Evolutionary conservation across 2,888 invertebrate species (phyloP), one percentile per base, ranked within the genome.

Genomic region (Agrotis clavis): DNA sequence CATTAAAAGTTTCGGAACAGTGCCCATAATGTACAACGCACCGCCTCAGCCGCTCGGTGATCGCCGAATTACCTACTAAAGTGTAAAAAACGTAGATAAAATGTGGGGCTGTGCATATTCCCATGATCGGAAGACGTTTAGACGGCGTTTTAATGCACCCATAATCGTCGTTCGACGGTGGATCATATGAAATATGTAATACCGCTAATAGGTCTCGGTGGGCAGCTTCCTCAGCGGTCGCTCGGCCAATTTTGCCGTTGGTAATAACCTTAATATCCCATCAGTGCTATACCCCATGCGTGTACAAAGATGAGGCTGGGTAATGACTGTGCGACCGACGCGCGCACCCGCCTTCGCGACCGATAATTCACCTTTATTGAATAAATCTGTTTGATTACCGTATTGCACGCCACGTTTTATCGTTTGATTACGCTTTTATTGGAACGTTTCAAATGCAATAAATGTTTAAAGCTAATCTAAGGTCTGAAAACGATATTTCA

Each of bases 201-300:
- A 92, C 93, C 93, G 93, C 94, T 95, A 95, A 95, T 95, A 95
- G 94, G 94, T 92, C 90, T 93, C 89, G 91, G 93, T 90, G 93
- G 92, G 94, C 91, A 95, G 96, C 96, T 96, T 94, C 96, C 95
- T 96, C 94, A 96, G 96, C 96, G 96, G 96, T 95, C 93, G 94
- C 91, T 92, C 88, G 91, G 92, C 92, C 95, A 95, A 95, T 95
- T 95, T 96, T 80, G 91, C 94, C 93, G 91, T 92, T 92, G 89
- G 93, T 96, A 95, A 96, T 96, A 94, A 93, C 94, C 92, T 94
- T 96, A 96, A 96, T 95, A 94, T 92, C 92, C 94, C 94, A 93
- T 94, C 93, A 93, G 90, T 91, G 92, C 90, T 92, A 89, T 92
- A 92, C 91, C 88, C 90, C 92, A 90, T 93, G 93, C 94, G 93